phyloP scores from a whole-genome alignment of 2,888 invertebrate genomes.

The Pheosia gnoma region DNA sequence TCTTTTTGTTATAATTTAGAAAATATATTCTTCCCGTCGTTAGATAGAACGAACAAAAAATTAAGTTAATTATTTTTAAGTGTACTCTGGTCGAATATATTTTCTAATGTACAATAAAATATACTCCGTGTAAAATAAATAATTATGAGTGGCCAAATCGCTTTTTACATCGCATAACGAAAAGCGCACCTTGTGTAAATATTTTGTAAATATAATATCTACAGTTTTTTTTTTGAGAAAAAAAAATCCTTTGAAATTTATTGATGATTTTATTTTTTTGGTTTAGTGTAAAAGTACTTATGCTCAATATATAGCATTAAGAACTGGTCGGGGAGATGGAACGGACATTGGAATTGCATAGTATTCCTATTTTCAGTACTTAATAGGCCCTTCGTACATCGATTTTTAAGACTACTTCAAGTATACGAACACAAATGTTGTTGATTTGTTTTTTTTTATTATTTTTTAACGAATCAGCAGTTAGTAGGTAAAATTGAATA shows the following conservation, averaged over 20 bases:
- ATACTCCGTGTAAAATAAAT: conserved; percentile 49
- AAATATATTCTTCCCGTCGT: conserved; percentile 67
- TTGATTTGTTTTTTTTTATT: conserved; percentile 63
- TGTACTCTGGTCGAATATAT: conserved; percentile 55
- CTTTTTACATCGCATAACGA: conserved; percentile 54
- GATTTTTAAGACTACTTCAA: conserved; percentile 69
- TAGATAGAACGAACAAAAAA: conserved; percentile 38
- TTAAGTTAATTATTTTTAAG: conserved; percentile 52
- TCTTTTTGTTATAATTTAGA: conserved; percentile 43
- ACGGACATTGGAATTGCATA: conserved; percentile 50
- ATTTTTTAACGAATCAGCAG: conserved; percentile 57
- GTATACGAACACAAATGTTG: conserved; percentile 71
- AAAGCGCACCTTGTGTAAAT: conserved; percentile 75
- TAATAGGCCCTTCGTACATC: conserved; percentile 49
- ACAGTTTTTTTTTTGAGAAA: conserved; percentile 57
- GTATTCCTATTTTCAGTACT: conserved; percentile 54
- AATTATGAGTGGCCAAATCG: conserved; percentile 74
- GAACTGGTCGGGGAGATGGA: conserved; percentile 54
- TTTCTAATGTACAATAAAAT: conserved; percentile 48
- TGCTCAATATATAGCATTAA: conserved; percentile 80
- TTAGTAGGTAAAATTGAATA: conserved; percentile 54
- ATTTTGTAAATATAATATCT: conserved; percentile 76
- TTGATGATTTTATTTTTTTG: conserved; percentile 60
- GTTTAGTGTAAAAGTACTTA: conserved; percentile 76
- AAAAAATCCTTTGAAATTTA: conserved; percentile 55